Evolutionary conservation across 1,140 invertebrate genomes (phyloP), one percentile per base, ranked within the genome.

Genomic region (Listronotus oregonensis): DNA sequence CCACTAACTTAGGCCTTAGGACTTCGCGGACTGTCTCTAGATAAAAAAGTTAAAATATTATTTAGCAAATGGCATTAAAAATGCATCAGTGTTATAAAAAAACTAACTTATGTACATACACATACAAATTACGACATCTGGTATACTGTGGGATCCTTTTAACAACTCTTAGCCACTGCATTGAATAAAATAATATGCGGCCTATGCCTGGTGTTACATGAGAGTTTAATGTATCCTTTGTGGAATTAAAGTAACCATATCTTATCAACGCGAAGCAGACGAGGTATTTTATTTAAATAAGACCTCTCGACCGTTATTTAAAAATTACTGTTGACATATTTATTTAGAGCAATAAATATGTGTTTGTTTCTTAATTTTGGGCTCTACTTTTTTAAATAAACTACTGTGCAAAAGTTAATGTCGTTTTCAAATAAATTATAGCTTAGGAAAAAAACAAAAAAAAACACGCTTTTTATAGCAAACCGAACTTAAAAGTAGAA

Each of bases 151-250:
- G 18, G 46, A 18, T 9, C 6, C 18, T 49, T 18, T 49, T 27
- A 27, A 27, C 2, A 27, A 27, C 21, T 27, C 21, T 27, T 27
- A 49, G 46, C 46, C 21, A 49, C 15, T 27, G 46, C 46, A 27
- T 27, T 27, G 46, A 49, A 49, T 49, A 49, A 21, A 21, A 49
- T 49, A 49, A 49, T 49, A 49, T 27, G 6, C 17, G 46, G 9
- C 21, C 18, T 49, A 21, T 10, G 46, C 5, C 1, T 49, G 14
- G 15, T 49, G 15, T 18, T 17, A 49, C 12, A 44, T 18, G 43
- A 44, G 46, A 49, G 46, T 49, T 49, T 49, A 49, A 49, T 49
- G 46, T 27, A 49, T 49, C 46, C 46, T 49, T 49, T 49, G 18
- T 49, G 46, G 18, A 17, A 49, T 49, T 49, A 49, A 27, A 18